Conservation (phyloP, 2,888 invertebrate genomes). For the Drosophila tripunctata region DNA sequence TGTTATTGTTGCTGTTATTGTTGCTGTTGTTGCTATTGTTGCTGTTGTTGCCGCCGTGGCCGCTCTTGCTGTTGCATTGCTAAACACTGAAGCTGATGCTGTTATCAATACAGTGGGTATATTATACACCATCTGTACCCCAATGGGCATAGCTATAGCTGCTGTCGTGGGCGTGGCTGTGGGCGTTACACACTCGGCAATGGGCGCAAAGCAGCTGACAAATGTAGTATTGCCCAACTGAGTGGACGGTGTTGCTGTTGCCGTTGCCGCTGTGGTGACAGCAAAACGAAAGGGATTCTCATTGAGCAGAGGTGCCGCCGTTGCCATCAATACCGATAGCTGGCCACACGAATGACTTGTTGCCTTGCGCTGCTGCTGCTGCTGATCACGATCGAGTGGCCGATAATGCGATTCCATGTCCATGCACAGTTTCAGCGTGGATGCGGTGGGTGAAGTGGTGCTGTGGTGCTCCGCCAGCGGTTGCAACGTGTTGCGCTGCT, state of each 20-base stretch:
- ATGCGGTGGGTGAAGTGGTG: slow-evolving; percentile 70
- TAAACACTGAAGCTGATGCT: slow-evolving; percentile 21
- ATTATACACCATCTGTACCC: slow-evolving; percentile 40
- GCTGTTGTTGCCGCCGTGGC: slow-evolving; percentile 12
- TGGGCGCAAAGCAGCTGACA: slow-evolving; percentile 72
- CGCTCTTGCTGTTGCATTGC: slow-evolving; percentile 5
- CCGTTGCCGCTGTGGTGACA: background rate
- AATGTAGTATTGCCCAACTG: slow-evolving; percentile 29
- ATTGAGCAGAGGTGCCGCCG: slow-evolving; percentile 53
- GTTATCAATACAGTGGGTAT: slow-evolving; percentile 60
- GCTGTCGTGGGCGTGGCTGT: background rate
- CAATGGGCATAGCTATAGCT: background rate
- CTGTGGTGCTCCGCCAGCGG: slow-evolving; percentile 6
- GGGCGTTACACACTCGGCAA: slow-evolving; percentile 62
- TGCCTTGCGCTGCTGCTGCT: slow-evolving; percentile 31
- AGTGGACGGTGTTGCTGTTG: background rate
- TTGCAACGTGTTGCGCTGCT: slow-evolving; percentile 16
- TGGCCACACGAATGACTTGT: slow-evolving; percentile 65
- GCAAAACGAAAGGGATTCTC: slow-evolving; percentile 72
- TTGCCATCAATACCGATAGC: slow-evolving; percentile 44
- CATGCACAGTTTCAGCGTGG: slow-evolving; percentile 70
- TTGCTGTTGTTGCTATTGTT: slow-evolving; percentile 14
- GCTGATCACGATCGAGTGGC: slow-evolving; percentile 9
- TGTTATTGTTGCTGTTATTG: slow-evolving; percentile 13
- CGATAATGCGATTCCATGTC: slow-evolving; percentile 40